Base-by-base conservation (phyloP, 2,888 invertebrate genomes). In the Drosophila conformis region DNA sequence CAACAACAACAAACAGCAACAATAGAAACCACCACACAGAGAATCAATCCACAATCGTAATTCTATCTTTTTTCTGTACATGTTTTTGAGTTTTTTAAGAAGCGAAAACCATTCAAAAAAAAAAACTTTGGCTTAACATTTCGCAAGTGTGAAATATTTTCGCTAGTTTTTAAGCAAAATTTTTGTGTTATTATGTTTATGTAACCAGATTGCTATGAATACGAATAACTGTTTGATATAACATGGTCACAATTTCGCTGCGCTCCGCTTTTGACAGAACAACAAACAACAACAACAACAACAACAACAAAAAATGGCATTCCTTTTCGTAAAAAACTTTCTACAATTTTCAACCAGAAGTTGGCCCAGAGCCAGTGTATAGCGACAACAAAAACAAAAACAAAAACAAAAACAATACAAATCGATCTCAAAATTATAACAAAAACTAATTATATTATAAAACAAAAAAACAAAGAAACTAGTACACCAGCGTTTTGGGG, bases 391-490 rank as follows among this genome's bases (percentile, higher is more conserved):
- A 59, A 58, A 71, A 46, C 31, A 66, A 66, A 63, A 71, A 46
- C 31, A 66, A 66, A 63, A 62, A 53, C 52, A 29, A 52, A 52
- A 68, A 29, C 65, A 59, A 75, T 73, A 75, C 74, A 89, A 87
- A 89, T 85, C 90, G 87, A 87, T 89, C 90, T 89, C 87, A 87
- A 87, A 87, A 89, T 89, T 89, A 82, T 69, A 74, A 82, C 46
- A 83, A 83, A 73, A 77, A 76, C 54, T 61, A 74, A 80, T 78
- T 78, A 78, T 72, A 69, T 76, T 70, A 77, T 75, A 74, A 69
- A 65, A 33, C 52, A 62, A 73, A 78, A 73, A 73, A 62, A 62
- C n/a, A 58, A 13, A 27, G 33, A 42, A 49, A 40, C 52, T 10
- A n/a, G 35, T 57, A 66, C 56, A 75, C 60, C 31, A 35, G 52